These are phyloP conservation scores for Hymenochirus boettgeri DNA, from an alignment of 2,113 vertebrate species.

Conservation along the genomic window DNA sequence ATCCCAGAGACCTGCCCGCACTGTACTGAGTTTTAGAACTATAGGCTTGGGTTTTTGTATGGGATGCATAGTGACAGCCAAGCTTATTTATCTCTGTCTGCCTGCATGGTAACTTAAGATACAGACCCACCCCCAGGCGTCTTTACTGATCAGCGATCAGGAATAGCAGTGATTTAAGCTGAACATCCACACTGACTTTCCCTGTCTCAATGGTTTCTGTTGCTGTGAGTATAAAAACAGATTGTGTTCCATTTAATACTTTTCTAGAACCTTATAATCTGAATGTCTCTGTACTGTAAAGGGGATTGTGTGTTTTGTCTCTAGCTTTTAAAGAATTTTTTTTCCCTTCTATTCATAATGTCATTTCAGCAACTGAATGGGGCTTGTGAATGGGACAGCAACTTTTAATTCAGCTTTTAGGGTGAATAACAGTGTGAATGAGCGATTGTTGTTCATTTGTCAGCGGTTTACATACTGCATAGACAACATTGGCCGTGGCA, in stretches of 20 bases:
- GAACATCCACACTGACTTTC: background rate
- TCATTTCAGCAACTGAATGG: background rate
- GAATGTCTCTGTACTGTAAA: background rate
- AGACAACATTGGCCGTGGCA: too few species aligned
- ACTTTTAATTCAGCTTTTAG: too few species aligned
- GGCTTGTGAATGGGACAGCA: too few species aligned
- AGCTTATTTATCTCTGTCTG: constrained; percentile 20
- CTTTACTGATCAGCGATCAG: background rate
- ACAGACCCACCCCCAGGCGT: constrained; percentile 7
- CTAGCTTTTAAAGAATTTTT: background rate
- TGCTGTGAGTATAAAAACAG: constrained; percentile 20
- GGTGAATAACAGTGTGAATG: too few species aligned
- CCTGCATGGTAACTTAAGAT: constrained; percentile 10
- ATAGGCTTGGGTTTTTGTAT: constrained; percentile 10
- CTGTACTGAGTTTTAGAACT: background rate
- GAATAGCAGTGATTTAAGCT: background rate
- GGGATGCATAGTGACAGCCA: constrained; percentile 13
- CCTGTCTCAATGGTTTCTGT: constrained; percentile 16
- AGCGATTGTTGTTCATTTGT: too few species aligned
- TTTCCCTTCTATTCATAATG: background rate
- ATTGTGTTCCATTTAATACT: too few species aligned
- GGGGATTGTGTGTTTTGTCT: background rate
- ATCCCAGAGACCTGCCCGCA: background rate
- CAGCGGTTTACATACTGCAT: too few species aligned
- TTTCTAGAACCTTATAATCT: background rate